Evolutionary conservation across 2,888 invertebrate species (phyloP).

Genomic region (Lasioglossum zephyrum): DNA sequence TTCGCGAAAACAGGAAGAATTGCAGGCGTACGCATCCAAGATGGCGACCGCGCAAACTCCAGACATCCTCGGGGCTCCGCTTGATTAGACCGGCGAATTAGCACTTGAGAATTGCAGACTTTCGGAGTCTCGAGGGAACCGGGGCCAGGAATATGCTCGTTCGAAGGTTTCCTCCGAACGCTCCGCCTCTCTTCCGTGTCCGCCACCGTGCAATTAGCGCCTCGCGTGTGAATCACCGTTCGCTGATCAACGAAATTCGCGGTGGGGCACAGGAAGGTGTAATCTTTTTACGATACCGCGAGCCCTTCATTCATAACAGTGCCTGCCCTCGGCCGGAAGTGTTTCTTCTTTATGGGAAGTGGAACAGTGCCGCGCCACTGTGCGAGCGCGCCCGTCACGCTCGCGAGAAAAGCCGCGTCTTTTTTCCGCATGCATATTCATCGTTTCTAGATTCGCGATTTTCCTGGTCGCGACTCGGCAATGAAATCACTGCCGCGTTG

Average conservation of each 20-base stretch:
- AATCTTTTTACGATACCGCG: constrained; percentile 30
- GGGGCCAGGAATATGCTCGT: not conserved
- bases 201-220: not conserved
- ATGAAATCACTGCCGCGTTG: constrained; percentile 18
- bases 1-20: not conserved
- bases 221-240: not conserved
- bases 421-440: not conserved
- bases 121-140: not conserved
- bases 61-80: not conserved
- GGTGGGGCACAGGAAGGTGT: constrained; percentile 4
- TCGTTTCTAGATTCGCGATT: not conserved
- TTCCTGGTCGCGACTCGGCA: constrained; percentile 6
- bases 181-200: not conserved
- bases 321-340: constrained; percentile 19
- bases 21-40: not conserved
- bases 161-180: not conserved
- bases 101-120: not conserved
- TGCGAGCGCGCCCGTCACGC: constrained; percentile 20
- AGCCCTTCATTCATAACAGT: constrained; percentile 45
- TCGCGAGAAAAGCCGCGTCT: not conserved
- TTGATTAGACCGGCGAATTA: not conserved
- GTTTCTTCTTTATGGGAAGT: constrained; percentile 37
- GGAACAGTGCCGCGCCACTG: constrained; percentile 8
- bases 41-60: not conserved
- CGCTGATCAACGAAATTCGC: constrained; percentile 13